Evolutionary conservation across 2,888 invertebrate genomes (phyloP).

Genomic region (Neelides folsomi): DNA sequence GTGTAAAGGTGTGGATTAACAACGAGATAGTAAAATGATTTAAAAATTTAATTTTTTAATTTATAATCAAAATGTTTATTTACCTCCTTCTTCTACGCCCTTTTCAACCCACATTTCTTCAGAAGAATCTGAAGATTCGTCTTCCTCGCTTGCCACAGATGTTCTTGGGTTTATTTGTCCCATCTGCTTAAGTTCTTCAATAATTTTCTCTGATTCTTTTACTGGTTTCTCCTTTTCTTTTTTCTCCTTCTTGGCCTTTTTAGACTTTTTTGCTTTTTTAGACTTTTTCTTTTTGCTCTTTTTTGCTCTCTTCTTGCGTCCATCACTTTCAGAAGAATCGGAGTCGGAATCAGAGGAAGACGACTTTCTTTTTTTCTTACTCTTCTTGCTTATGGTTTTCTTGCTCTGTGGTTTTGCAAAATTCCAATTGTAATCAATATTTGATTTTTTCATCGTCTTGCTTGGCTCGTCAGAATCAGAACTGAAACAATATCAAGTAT

Average conservation of each 20-base stretch:
- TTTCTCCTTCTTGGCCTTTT: constrained; percentile 9
- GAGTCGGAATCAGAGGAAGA: constrained; percentile 10
- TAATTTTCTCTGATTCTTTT: constrained; percentile 20
- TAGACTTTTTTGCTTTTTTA: constrained; percentile 14
- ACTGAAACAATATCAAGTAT: not conserved
- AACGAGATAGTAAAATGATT: not conserved
- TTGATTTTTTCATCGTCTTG: constrained; percentile 9
- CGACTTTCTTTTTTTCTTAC: constrained; percentile 21
- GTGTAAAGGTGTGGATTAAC: not conserved
- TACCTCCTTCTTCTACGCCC: constrained; percentile 9
- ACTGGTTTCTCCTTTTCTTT: constrained; percentile 16
- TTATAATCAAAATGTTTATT: not conserved
- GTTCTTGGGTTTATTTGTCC: not conserved
- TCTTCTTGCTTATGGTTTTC: constrained; percentile 14
- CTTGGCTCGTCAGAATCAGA: constrained; percentile 27
- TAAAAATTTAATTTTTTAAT: not conserved
- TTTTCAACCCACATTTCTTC: constrained; percentile 30
- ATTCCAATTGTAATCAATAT: not conserved
- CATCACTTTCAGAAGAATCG: constrained; percentile 8
- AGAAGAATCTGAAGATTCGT: constrained; percentile 2
- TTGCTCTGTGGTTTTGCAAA: not conserved
- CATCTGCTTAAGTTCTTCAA: constrained; percentile 11
- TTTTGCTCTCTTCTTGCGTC: constrained; percentile 18
- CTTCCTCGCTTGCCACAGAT: not conserved
- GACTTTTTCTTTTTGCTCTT: constrained; percentile 17